Conservation (phyloP, 2,113 vertebrate species). For the Tupaia chinensis region DNA sequence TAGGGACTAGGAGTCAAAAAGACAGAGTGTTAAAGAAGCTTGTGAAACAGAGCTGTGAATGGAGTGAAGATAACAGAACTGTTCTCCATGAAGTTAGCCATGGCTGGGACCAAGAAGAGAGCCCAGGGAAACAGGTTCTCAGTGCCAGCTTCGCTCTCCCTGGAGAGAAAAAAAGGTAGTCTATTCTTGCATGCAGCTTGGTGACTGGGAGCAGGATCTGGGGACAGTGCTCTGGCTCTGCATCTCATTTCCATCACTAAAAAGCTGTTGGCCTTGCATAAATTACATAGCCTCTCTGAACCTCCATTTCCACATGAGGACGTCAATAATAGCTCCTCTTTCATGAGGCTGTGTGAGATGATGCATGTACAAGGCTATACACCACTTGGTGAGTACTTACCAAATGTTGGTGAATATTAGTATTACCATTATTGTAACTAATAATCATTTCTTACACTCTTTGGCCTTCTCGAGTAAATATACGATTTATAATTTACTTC, state of each 20-base stretch:
- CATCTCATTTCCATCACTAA: not conserved
- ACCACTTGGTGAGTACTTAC: not conserved
- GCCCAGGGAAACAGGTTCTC: not conserved
- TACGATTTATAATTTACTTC: conserved; percentile 13
- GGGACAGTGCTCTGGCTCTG: not conserved
- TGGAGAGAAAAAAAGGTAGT: not conserved
- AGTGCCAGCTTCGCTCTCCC: not conserved
- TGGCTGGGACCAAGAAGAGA: not conserved
- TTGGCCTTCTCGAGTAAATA: conserved; percentile 26
- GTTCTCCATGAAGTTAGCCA: not conserved
- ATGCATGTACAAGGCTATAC: not conserved
- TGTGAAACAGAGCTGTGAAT: not conserved
- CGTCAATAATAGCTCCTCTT: not conserved
- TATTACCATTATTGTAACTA: not conserved
- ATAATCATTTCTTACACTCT: not conserved
- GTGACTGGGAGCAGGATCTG: not conserved
- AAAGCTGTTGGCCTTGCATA: not conserved
- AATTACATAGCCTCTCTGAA: not conserved
- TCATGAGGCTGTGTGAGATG: not conserved
- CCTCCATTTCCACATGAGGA: not conserved
- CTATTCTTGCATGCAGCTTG: not conserved
- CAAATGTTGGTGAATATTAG: not conserved
- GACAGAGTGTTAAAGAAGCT: not conserved
- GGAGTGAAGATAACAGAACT: not conserved
- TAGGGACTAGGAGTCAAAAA: not conserved